Percentiles rank a stretch among this genome's conserved stretches.
Conservation (phyloP, 2,888 invertebrate genomes). For the Hartigia nigra region DNA sequence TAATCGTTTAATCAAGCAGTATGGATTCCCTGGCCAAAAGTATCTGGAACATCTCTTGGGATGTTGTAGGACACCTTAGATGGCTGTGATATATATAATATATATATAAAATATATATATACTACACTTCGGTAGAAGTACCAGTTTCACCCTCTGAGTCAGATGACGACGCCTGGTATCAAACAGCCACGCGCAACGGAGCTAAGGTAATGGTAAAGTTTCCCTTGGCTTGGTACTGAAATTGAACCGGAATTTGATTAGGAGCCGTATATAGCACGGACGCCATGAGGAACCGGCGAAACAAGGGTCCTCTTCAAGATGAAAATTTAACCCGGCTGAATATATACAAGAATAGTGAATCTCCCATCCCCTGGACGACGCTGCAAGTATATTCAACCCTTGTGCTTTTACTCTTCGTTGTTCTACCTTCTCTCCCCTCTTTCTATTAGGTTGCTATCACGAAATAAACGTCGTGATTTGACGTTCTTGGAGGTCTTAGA, state of each 20-base stretch:
- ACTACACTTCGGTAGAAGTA: neutral
- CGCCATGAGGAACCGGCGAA: constrained; percentile 1
- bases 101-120: neutral
- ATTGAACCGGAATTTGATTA: constrained; percentile 47
- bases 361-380: neutral
- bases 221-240: constrained; percentile 30
- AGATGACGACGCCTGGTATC: neutral
- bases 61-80: neutral
- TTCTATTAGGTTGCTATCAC: neutral
- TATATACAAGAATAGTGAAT: neutral
- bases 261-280: constrained; percentile 14
- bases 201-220: constrained; percentile 37
- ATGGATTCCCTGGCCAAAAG: neutral
- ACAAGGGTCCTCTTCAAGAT: constrained; percentile 8
- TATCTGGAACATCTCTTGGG: neutral
- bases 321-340: constrained; percentile 8
- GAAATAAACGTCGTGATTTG: neutral
- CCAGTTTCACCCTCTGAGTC: neutral
- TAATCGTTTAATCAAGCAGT: neutral
- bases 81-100: neutral
- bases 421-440: constrained; percentile 5
- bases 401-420: constrained; percentile 8
- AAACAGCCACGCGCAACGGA: neutral
- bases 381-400: constrained; percentile 10
- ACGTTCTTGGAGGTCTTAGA: neutral